These are phyloP conservation scores for Chaetodon trifasciatus DNA, from an alignment of 2,797 vertebrate species.

Conservation along the genomic window DNA sequence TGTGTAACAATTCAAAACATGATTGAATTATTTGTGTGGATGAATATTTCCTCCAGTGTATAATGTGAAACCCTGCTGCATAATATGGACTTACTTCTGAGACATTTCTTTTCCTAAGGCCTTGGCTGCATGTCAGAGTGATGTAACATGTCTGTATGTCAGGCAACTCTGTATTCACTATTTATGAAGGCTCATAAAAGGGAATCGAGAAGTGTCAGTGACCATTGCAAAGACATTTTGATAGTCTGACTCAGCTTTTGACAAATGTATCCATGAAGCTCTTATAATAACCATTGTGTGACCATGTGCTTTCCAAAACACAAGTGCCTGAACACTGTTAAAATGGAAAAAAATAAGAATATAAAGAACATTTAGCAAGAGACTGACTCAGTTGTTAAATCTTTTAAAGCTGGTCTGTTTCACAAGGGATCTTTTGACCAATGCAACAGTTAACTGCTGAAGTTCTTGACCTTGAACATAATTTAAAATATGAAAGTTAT, in stretches of 20 bases:
- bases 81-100: constrained; percentile 31
- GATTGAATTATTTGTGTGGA: constrained; percentile 25
- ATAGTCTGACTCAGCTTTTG: constrained; percentile 29
- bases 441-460: not conserved
- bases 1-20: constrained; percentile 26
- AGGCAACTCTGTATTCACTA: constrained; percentile 55
- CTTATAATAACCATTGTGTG: not conserved
- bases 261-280: constrained; percentile 4
- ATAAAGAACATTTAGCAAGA: not conserved
- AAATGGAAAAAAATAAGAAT: not conserved
- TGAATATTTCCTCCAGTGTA: constrained; percentile 33
- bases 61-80: constrained; percentile 4
- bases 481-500: not conserved
- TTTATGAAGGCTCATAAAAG: constrained; percentile 65
- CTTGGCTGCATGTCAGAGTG: constrained; percentile 54
- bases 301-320: not conserved
- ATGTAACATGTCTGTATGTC: constrained; percentile 62
- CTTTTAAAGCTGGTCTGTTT: not conserved
- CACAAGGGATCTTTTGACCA: not conserved
- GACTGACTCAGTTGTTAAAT: not conserved
- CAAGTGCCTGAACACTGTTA: not conserved
- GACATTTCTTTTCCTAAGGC: constrained; percentile 16
- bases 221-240: constrained; percentile 36
- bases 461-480: not conserved
- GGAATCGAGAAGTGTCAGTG: constrained; percentile 51